phyloP scores from a whole-genome alignment of 2,888 invertebrate genomes.

The Tachina lurida region DNA sequence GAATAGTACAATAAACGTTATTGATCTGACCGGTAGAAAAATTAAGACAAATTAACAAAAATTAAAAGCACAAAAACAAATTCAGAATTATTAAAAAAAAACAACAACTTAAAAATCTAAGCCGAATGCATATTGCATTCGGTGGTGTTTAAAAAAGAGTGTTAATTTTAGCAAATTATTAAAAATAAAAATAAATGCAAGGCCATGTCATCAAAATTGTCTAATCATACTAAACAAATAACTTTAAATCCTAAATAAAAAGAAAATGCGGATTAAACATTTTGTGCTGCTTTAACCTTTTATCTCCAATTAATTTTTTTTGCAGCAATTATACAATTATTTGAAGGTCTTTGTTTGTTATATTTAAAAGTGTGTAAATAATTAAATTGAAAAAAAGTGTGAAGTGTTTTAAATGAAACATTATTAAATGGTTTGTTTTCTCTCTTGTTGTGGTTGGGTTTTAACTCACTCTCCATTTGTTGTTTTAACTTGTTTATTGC shows the following conservation, averaged over 20 bases:
- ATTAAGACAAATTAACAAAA: constrained; percentile 21
- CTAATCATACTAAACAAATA: neutral
- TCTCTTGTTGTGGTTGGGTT: constrained; percentile 2
- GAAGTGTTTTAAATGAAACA: constrained; percentile 25
- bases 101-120: too few relatives aligned
- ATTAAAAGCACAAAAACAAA: constrained; percentile 2
- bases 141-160: neutral
- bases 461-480: neutral
- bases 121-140: too few relatives aligned
- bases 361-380: neutral
- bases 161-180: neutral
- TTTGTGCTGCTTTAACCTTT: neutral
- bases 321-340: neutral
- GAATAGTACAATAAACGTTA: constrained; percentile 45
- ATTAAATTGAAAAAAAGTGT: neutral
- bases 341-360: constrained; percentile 32
- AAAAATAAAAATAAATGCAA: neutral
- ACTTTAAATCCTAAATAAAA: neutral
- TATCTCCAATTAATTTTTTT: neutral
- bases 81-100: neutral
- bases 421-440: constrained; percentile 20
- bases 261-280: neutral
- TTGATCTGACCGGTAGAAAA: constrained; percentile 55
- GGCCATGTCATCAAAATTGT: too few relatives aligned
- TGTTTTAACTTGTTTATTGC: neutral